Evolutionary conservation across 2,888 invertebrate species (phyloP), one percentile per base, ranked within the genome.

Genomic region (Agonopterix arenella): DNA sequence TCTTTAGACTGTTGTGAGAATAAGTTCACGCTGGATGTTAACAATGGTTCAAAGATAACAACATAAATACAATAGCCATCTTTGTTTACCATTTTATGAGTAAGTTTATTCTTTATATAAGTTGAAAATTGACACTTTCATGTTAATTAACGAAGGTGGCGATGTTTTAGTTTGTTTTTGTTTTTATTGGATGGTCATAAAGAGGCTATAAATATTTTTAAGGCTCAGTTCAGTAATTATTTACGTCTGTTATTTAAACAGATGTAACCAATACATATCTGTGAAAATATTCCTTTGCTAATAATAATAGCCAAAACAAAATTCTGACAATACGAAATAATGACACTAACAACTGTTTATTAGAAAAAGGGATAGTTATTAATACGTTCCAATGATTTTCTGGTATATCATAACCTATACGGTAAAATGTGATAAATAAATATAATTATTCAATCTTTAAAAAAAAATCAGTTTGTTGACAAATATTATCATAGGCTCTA

Each of bases 181-280:
- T 16, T 47, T 41, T 9, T 47, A 16, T 11, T 40, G 36, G 43
- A 36, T 9, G 18, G 11, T 8, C 43, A 11, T 13, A n/a, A 8
- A 11, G 44, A 48, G 44, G 45, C 46, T 38, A 18, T 9, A 42
- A 36, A 18, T 38, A 11, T 46, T 16, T 4, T 11, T 8, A 38
- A 37, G 16, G 18, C 13, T n/a, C 41, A 41, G 41, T 28, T 9
- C 47, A 8, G 28, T 41, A 41, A 50, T 16, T 46, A 46, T 18
- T 38, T 44, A n/a, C 11, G 44, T 38, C 28, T 42, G 47, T 43
- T 36, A n/a, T 2, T 18, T 40, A 1, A 16, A 11, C 44, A 44
- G 44, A 10, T 48, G 48, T 44, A 50, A 45, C 55, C 55, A 59
- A 62, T 64, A 58, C 61, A 53, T 50, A 52, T 48, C 45, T 51